These are phyloP conservation scores for Blastobasis adustella DNA, from an alignment of 2,888 invertebrate genomes.

Conservation along the genomic window DNA sequence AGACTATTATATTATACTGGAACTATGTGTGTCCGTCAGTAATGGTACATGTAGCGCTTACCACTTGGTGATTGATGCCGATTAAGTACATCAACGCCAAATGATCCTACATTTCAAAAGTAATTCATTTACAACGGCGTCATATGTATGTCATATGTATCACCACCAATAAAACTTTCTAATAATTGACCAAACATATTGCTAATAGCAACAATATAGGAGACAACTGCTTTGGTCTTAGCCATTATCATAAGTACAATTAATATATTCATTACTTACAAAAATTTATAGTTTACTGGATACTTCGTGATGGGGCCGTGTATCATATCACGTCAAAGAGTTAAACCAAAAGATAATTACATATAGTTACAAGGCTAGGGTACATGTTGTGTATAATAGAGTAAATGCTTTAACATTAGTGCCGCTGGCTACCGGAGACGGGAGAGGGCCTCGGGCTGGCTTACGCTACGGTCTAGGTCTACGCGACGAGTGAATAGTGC, in stretches of 20 bases:
- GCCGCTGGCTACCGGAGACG: slow-evolving; percentile 38
- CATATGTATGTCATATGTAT: slow-evolving; percentile 27
- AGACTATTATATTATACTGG: too few relatives aligned
- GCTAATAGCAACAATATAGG: slow-evolving; percentile 62
- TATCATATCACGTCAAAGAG: too few relatives aligned
- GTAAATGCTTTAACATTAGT: slow-evolving; percentile 47
- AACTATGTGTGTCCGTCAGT: too few relatives aligned
- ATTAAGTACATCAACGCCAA: slow-evolving; percentile 42
- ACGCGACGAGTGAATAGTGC: slow-evolving; percentile 52
- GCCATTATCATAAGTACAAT: slow-evolving; percentile 59
- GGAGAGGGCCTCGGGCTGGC: too few relatives aligned
- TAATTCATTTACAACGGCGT: slow-evolving; percentile 32
- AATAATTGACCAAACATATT: slow-evolving; percentile 74
- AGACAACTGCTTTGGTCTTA: slow-evolving; percentile 64
- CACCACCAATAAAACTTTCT: slow-evolving; percentile 59
- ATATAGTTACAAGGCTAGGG: slow-evolving; percentile 10
- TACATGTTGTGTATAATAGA: slow-evolving; percentile 32
- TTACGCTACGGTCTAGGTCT: slow-evolving; percentile 51
- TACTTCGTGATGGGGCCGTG: background rate
- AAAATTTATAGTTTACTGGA: slow-evolving; percentile 22
- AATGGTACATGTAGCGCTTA: background rate
- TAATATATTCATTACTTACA: slow-evolving; percentile 28
- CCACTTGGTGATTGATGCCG: slow-evolving; percentile 23
- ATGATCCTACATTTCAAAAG: slow-evolving; percentile 45
- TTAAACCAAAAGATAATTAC: too few relatives aligned